These are phyloP conservation scores for Hemibagrus guttatus DNA, from an alignment of 2,797 vertebrate species.

Conservation along the genomic window DNA sequence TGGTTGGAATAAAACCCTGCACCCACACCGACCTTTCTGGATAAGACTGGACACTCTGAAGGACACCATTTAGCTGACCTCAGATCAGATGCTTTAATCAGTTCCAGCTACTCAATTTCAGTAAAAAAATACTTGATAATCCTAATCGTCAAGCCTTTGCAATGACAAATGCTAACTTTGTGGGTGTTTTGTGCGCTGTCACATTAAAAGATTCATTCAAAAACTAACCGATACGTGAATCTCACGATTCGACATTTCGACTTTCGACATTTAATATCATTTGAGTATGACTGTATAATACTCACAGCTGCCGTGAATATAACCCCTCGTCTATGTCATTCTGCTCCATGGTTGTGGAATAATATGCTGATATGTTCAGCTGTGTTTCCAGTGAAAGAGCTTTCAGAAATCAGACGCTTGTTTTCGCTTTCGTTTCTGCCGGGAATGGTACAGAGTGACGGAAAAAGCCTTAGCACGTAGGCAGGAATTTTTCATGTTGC, in stretches of 20 bases:
- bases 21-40: too few relatives aligned
- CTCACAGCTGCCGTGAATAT: constrained; percentile 89
- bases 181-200: not conserved
- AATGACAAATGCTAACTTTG: not conserved
- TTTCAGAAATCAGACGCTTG: not conserved
- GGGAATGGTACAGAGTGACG: not conserved
- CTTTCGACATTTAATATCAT: too few relatives aligned
- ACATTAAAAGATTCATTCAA: not conserved
- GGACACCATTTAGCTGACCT: not conserved
- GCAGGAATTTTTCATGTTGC: not conserved
- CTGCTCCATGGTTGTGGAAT: constrained; percentile 59
- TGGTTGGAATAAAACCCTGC: too few relatives aligned
- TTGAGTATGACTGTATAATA: constrained; percentile 23
- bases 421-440: constrained; percentile 37
- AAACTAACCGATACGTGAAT: constrained; percentile 6
- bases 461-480: not conserved
- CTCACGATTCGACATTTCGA: not conserved
- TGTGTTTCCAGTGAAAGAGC: not conserved
- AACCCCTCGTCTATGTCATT: constrained; percentile 71
- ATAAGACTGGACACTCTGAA: too few relatives aligned
- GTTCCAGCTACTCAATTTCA: not conserved
- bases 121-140: not conserved
- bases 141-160: not conserved
- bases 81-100: not conserved
- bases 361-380: not conserved